Evolutionary conservation across 2,113 vertebrate genomes (phyloP).

Genomic region (Pterophyllum scalare): DNA sequence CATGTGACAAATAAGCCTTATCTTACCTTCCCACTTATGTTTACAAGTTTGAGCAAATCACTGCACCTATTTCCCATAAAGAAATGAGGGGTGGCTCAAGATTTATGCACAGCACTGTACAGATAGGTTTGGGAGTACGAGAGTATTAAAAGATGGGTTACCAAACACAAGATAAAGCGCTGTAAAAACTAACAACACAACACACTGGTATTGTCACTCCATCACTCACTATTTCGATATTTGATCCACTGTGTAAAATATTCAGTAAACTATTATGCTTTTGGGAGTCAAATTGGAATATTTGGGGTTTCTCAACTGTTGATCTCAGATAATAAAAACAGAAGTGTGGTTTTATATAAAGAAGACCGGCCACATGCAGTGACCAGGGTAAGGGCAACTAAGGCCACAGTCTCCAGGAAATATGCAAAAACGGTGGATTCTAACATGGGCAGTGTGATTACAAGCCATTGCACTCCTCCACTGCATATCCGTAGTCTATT

Average conservation of each 20-base stretch:
- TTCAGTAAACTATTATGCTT: rapidly evolving
- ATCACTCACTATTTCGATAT: neutral
- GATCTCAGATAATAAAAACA: neutral
- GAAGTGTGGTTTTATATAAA: neutral
- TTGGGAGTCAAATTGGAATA: neutral
- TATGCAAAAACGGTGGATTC: neutral
- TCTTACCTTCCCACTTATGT: too few relatives aligned
- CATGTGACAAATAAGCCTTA: too few relatives aligned
- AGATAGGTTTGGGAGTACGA: neutral
- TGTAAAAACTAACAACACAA: neutral
- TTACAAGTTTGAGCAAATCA: neutral
- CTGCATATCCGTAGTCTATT: neutral
- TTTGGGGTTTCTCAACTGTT: rapidly evolving
- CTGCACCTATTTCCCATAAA: neutral
- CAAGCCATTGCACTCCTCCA: neutral
- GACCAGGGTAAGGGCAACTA: neutral
- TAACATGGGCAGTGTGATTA: neutral
- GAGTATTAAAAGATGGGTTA: neutral
- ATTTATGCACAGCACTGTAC: neutral
- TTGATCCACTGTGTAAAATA: neutral
- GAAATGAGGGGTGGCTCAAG: too few relatives aligned
- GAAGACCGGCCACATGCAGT: neutral
- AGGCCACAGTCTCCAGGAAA: neutral
- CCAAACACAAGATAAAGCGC: too few relatives aligned
- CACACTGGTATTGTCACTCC: too few relatives aligned